Base-by-base conservation (phyloP, 2,797 vertebrate genomes). In the Eutrigla gurnardus region DNA sequence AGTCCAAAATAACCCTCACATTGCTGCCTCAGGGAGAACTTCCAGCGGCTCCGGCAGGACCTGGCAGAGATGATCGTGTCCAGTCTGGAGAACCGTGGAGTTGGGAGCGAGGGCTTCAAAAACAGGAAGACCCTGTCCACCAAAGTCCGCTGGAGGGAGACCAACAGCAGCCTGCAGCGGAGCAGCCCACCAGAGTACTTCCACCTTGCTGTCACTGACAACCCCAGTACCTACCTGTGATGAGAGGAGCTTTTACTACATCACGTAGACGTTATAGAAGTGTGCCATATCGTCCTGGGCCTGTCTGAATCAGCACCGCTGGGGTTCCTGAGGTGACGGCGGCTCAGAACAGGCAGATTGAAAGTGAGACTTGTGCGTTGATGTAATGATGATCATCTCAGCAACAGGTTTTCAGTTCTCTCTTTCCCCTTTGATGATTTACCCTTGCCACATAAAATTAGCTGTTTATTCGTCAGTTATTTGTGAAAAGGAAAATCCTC, bases 11-110 rank as follows among this genome's bases (percentile, higher is more conserved):
- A 36, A 57, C 18, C 5, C 9, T 43, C 3, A 0, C 25, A n/a
- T 54, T 4, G 2, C 36, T 53, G 25, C 68, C 12, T 52, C 74
- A 99, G 98, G 81, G 98, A 99, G 91, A 98, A 98, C 85, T 97
- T 97, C 89, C 96, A 99, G 91, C 93, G 95, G 37, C 92, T 99
- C 78, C 97, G 97, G 73, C 94, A 96, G 68, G 96, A 98, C 70
- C 94, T 99, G 89, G 96, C 96, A 0, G 94, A 98, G 75, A 97
- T 97, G 97, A 97, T 99, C 43, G 90, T 93, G 62, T 94, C 75
- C 57, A 95, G 91, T 46, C 90, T 98, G 82, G 90, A 95, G 86
- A 96, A 95, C 63, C 94, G 96, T 13, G 86, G 86, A 0, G 68
- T 52, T 0, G 88, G 93, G 69, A 77, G 70, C 0, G 86, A 93